Percentiles rank a stretch among this genome's conserved stretches.
Evolutionary conservation across 2,797 vertebrate genomes (phyloP).

Genomic region (Champsocephalus esox): DNA sequence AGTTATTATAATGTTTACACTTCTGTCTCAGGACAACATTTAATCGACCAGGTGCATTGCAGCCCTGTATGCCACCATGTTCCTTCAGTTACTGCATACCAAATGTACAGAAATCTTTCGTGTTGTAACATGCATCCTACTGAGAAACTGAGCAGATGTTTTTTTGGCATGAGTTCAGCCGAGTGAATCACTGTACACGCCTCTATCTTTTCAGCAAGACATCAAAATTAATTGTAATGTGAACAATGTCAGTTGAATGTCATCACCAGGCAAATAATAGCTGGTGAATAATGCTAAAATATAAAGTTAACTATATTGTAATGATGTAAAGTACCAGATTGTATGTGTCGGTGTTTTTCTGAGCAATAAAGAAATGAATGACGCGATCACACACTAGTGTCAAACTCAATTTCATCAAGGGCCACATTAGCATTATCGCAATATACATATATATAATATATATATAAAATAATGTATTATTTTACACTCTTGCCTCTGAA

Average conservation of each 20-base stretch:
- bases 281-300: neutral
- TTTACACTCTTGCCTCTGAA: too few relatives aligned
- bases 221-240: neutral
- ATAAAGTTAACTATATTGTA: neutral
- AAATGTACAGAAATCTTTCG: neutral
- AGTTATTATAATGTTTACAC: constrained; percentile 10
- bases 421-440: too few relatives aligned
- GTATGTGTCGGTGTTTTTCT: neutral
- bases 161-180: neutral
- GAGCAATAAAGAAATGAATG: too few relatives aligned
- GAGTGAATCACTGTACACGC: neutral
- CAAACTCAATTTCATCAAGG: too few relatives aligned
- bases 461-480: too few relatives aligned
- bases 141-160: neutral
- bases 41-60: neutral
- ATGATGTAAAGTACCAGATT: neutral
- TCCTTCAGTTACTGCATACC: neutral
- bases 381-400: too few relatives aligned
- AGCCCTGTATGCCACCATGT: neutral
- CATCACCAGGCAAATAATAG: neutral
- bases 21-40: constrained; percentile 26
- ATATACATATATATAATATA: too few relatives aligned
- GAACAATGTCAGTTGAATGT: neutral
- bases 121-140: neutral
- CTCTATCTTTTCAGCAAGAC: neutral